phyloP scores from a whole-genome alignment of 64 coral and sea anemone species.

The Montipora capricornis region DNA sequence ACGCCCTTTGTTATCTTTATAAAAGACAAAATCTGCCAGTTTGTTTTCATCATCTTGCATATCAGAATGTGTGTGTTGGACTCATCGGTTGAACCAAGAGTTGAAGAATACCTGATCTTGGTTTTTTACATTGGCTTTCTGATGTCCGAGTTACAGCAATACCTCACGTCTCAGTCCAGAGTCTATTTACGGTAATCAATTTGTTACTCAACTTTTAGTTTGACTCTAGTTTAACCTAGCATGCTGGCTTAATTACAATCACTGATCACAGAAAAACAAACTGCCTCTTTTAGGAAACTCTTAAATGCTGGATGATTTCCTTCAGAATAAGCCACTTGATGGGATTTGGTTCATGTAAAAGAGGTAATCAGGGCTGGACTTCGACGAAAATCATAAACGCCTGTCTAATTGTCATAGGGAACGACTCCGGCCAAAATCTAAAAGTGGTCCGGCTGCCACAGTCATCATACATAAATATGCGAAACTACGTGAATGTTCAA shows the following conservation, averaged over 20 bases:
- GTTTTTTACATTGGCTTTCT: constrained; percentile 36
- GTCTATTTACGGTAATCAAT: background rate
- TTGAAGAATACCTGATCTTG: constrained; percentile 29
- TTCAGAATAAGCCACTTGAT: too few relatives aligned
- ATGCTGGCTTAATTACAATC: background rate
- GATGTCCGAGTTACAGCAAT: constrained; percentile 31
- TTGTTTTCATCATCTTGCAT: constrained; percentile 23
- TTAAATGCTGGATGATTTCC: too few relatives aligned
- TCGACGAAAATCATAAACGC: too few relatives aligned
- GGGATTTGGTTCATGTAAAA: too few relatives aligned
- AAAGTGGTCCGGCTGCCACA: too few relatives aligned
- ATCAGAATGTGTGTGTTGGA: constrained; percentile 2
- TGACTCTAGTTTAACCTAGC: background rate
- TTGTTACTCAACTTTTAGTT: background rate
- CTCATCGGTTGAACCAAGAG: constrained; percentile 11
- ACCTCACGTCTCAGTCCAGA: background rate
- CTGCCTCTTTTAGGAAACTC: too few relatives aligned
- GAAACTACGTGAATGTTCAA: too few relatives aligned
- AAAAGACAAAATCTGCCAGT: constrained; percentile 34
- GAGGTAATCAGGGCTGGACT: too few relatives aligned
- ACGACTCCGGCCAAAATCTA: too few relatives aligned
- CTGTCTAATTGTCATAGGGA: too few relatives aligned
- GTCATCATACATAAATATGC: too few relatives aligned
- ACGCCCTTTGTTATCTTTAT: constrained; percentile 35
- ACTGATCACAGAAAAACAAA: background rate